A percentile compares a stretch with the other conserved stretches of the same genome.
Conservation (phyloP, 2,797 vertebrate species). For the Sebastes flavidus region DNA sequence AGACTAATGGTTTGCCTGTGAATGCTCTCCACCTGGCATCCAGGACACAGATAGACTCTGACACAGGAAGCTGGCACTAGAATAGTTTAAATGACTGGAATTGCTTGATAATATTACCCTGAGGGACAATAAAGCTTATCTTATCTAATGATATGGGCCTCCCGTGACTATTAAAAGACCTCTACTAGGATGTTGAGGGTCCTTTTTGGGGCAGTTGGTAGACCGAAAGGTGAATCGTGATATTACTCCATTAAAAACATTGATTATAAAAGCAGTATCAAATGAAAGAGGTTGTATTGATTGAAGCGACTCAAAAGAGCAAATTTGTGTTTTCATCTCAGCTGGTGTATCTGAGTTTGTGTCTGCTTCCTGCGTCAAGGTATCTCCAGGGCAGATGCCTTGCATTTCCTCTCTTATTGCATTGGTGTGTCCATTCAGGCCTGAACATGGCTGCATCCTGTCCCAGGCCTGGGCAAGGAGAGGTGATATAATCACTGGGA, state of each 20-base stretch:
- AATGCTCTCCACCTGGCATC: conserved; percentile 61
- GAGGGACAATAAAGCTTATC: conserved; percentile 61
- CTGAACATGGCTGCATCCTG: conserved; percentile 12
- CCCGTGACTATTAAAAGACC: conserved; percentile 53
- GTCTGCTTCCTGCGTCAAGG: not conserved
- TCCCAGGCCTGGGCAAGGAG: not conserved
- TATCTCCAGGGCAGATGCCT: conserved; percentile 9
- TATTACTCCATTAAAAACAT: not conserved
- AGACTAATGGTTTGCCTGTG: conserved; percentile 45
- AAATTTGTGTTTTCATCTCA: conserved; percentile 2
- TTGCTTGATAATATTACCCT: conserved; percentile 61
- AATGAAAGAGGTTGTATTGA: not conserved
- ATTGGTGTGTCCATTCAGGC: not conserved
- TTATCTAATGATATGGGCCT: conserved; percentile 50
- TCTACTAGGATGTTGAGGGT: conserved; percentile 15
- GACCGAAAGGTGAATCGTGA: conserved; percentile 10
- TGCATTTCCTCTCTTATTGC: conserved; percentile 22
- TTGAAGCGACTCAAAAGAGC: not conserved
- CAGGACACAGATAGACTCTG: conserved; percentile 58
- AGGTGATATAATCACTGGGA: conserved; percentile 17
- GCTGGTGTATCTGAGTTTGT: not conserved
- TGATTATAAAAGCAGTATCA: not conserved
- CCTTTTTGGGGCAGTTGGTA: conserved; percentile 15
- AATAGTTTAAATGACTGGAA: conserved; percentile 55
- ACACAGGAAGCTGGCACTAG: conserved; percentile 46